Percentiles rank a stretch among this genome's conserved stretches.
Conservation (phyloP, 2,113 vertebrate species). For the Herpetotheres cachinnans region DNA sequence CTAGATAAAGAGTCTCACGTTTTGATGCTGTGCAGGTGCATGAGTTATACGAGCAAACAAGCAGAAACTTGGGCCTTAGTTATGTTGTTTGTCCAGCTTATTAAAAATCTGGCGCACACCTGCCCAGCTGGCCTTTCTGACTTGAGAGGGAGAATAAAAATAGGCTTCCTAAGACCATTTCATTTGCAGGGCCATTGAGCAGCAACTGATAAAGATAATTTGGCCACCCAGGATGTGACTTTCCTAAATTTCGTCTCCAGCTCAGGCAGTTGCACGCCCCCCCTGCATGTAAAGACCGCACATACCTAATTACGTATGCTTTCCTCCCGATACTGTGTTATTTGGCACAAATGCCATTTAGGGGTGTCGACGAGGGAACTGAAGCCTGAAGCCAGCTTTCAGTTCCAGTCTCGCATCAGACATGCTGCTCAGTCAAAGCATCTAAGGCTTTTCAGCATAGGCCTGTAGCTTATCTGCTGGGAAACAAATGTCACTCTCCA, state of each 20-base stretch:
- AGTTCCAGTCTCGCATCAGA: slow-evolving; percentile 26
- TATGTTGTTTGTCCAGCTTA: neutral
- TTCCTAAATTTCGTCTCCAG: neutral
- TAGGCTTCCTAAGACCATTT: neutral
- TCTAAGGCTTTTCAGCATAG: neutral
- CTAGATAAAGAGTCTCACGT: neutral
- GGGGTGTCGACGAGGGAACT: neutral
- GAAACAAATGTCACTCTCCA: neutral
- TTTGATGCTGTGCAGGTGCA: neutral
- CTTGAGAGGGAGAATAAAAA: neutral
- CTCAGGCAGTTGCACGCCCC: neutral
- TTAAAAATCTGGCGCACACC: neutral
- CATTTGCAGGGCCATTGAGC: neutral
- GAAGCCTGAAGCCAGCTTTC: neutral
- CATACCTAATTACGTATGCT: neutral
- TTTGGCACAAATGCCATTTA: neutral
- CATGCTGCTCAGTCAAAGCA: neutral
- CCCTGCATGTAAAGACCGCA: neutral
- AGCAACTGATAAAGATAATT: neutral
- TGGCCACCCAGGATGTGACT: neutral
- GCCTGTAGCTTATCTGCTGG: neutral
- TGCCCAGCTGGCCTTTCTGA: neutral
- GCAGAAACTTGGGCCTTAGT: neutral
- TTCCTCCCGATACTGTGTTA: neutral
- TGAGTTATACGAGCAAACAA: neutral